Evolutionary conservation across 2,797 vertebrate genomes (phyloP), one percentile per base, ranked within the genome.

Genomic region (Nyctalus aviator): DNA sequence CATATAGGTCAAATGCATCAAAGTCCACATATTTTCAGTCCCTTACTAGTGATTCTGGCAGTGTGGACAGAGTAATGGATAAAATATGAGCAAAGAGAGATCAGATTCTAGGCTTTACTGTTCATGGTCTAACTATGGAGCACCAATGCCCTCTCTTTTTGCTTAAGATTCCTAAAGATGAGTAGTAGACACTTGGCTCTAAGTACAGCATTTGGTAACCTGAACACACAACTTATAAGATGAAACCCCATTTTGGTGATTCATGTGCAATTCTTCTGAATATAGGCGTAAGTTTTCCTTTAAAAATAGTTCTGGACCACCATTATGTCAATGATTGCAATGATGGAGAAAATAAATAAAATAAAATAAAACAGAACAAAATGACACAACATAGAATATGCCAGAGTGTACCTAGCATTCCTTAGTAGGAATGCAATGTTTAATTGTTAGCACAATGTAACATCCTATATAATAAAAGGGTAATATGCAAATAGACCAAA

Each of bases 361-460:
- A 41, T 41, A 71, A 20, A 91, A 81, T 71, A 85, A 84, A 96
- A 90, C 3, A 23, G 14, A 84, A 84, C 50, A 82, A 89, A 94
- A 88, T 48, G 10, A 92, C 5, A 15, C 35, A 35, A 85, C 23
- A 73, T 69, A 79, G 59, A 76, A 78, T 41, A 87, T 77, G 23
- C 15, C 71, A 71, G 88, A 89, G 25, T 9, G 90, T 35, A 48
- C 46, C 50, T 46, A 68, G 44, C 25, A 75, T 85, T 72, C 15
- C 17, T 37, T 32, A 62, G 59, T 30, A 88, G 72, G 57, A 76
- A 57, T 20, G 64, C 27, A 68, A 72, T 17, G 5, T 53, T 41
- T 69, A 76, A 35, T 68, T 21, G 5, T 32, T 77, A 81, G 68
- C 32, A 64, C 69, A 55, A 77, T 92, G n/a, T 86, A 57, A 82